Conservation (phyloP, 2,888 invertebrate genomes). For the Schizotus pectinicornis region DNA sequence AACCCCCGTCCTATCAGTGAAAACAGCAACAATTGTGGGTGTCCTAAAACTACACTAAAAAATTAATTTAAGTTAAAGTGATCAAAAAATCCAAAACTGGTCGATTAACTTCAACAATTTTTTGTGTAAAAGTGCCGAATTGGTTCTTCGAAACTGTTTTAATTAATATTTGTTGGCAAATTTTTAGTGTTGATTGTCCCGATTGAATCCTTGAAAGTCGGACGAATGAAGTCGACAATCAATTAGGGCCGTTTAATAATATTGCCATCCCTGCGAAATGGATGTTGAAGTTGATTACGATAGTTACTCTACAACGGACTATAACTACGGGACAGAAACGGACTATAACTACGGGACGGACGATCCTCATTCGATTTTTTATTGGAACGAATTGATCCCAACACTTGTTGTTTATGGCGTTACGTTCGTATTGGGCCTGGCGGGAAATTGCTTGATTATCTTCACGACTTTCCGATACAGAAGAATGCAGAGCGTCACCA, state of each 20-base stretch:
- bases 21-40: too few species aligned
- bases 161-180: background rate
- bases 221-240: constrained; percentile 6
- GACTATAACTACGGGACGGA: constrained; percentile 60
- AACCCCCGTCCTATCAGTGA: too few species aligned
- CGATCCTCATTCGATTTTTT: constrained; percentile 58
- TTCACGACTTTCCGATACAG: constrained; percentile 63
- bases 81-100: constrained; percentile 4
- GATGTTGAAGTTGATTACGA: constrained; percentile 27
- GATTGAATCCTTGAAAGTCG: constrained; percentile 1
- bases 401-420: constrained; percentile 65
- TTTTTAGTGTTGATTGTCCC: background rate
- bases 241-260: background rate
- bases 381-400: constrained; percentile 65
- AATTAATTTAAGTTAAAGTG: background rate
- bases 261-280: constrained; percentile 11
- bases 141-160: background rate
- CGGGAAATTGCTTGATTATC: constrained; percentile 65
- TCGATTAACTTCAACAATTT: constrained; percentile 6
- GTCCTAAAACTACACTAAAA: background rate
- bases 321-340: constrained; percentile 57
- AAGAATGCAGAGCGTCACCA: constrained; percentile 68
- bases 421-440: constrained; percentile 66
- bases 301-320: constrained; percentile 40
- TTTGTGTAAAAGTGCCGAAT: background rate